A percentile compares a stretch with the other conserved stretches of the same genome.
These are phyloP conservation scores for Drosophila subobscura DNA, from an alignment of 1,140 invertebrate species.

Conservation along the genomic window DNA sequence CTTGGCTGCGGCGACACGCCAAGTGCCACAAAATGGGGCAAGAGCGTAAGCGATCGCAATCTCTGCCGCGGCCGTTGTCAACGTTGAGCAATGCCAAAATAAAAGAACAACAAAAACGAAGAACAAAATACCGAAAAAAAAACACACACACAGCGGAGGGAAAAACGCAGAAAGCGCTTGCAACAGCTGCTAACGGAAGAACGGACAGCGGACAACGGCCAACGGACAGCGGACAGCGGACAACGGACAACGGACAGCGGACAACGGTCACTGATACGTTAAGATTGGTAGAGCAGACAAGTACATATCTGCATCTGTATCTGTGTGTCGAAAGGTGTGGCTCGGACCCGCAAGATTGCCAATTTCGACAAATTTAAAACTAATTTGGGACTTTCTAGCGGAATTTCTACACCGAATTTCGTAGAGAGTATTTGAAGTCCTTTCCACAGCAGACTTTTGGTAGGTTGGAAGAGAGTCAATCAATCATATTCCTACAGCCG, in stretches of 20 bases:
- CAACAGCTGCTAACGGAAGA: slow-evolving; percentile 62
- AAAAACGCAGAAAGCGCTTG: slow-evolving; percentile 43
- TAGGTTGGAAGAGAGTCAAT: no score
- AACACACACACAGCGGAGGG: slow-evolving; percentile 11
- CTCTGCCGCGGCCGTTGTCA: slow-evolving; percentile 47
- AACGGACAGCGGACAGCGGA: background rate
- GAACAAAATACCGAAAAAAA: slow-evolving; percentile 22
- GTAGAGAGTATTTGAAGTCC: no score
- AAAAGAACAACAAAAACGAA: slow-evolving; percentile 15
- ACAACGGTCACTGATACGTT: background rate
- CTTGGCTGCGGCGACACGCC: slow-evolving; percentile 11
- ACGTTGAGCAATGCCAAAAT: slow-evolving; percentile 60
- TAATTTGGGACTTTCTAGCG: slow-evolving; percentile 3
- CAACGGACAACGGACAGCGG: background rate
- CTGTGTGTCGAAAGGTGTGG: no score
- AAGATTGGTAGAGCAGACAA: slow-evolving; percentile 11
- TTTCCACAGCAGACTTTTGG: no score
- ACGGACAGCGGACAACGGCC: slow-evolving; percentile 34
- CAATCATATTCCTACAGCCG: no score
- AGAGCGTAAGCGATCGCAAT: slow-evolving; percentile 41
- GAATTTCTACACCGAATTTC: background rate
- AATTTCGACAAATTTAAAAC: slow-evolving; percentile 1
- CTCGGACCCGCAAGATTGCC: background rate
- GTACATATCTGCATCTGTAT: no score
- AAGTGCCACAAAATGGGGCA: slow-evolving; percentile 60